phyloP scores from a whole-genome alignment of 2,113 vertebrate species.

The Scomber colias region DNA sequence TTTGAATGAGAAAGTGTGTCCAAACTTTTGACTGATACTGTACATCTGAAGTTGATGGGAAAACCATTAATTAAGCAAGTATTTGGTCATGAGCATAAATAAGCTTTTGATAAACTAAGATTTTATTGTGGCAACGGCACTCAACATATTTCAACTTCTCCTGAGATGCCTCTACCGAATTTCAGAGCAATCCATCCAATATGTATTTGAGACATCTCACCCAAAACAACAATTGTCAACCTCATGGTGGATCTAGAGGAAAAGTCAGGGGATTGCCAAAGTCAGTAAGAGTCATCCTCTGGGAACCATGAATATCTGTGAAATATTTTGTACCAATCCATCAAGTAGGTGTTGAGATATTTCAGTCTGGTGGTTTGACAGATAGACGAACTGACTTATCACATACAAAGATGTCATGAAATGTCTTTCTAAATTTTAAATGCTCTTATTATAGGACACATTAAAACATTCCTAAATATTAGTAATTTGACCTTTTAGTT shows the following conservation, averaged over 20 bases:
- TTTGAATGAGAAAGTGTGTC: too few relatives aligned
- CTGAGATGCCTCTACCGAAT: neutral
- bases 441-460: neutral
- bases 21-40: too few relatives aligned
- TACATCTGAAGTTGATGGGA: neutral
- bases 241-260: neutral
- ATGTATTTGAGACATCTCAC: neutral
- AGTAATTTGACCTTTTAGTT: neutral
- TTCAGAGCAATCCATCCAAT: neutral
- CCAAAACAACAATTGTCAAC: neutral
- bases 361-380: too few relatives aligned
- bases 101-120: neutral
- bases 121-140: neutral
- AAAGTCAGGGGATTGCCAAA: neutral
- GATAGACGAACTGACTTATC: neutral
- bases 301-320: neutral
- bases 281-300: neutral
- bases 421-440: neutral
- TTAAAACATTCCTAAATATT: neutral
- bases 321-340: neutral
- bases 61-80: neutral
- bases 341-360: neutral
- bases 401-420: neutral
- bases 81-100: neutral
- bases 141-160: neutral